A percentile compares a stretch with the other conserved stretches of the same genome.
Evolutionary conservation across 2,113 vertebrate genomes (phyloP).

Genomic region (Campylomormyrus tamandua): DNA sequence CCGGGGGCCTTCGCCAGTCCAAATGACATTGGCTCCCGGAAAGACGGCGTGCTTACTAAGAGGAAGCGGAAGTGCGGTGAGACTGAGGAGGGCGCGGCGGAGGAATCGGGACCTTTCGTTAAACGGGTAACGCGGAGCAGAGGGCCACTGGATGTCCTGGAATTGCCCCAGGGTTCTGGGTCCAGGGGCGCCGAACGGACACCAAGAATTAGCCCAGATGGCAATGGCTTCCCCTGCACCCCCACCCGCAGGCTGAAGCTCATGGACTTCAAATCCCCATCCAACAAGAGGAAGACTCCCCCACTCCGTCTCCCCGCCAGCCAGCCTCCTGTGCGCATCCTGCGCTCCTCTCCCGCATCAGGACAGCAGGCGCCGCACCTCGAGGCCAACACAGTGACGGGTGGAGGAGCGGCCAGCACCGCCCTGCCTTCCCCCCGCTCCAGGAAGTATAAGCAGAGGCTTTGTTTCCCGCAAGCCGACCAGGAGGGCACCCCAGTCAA

Average conservation of each 20-base stretch:
- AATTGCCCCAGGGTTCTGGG: background rate
- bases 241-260: slow-evolving; percentile 65
- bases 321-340: slow-evolving; percentile 46
- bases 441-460: slow-evolving; percentile 27
- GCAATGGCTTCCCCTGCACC: slow-evolving; percentile 48
- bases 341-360: slow-evolving; percentile 57
- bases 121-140: slow-evolving; percentile 17
- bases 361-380: slow-evolving; percentile 51
- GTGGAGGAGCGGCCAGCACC: slow-evolving; percentile 23
- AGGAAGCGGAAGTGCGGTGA: slow-evolving; percentile 15
- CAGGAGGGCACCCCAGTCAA: slow-evolving; percentile 29
- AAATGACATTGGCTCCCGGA: slow-evolving; percentile 1
- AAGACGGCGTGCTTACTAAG: slow-evolving; percentile 4
- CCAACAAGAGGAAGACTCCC: slow-evolving; percentile 49
- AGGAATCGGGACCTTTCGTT: slow-evolving; percentile 10
- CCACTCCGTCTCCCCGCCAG: slow-evolving; percentile 29
- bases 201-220: background rate
- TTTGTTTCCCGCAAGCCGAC: slow-evolving; percentile 10
- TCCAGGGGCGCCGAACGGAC: slow-evolving; percentile 17
- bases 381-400: slow-evolving; percentile 45
- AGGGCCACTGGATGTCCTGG: slow-evolving; percentile 11
- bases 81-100: slow-evolving; percentile 11
- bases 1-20: slow-evolving; percentile 1
- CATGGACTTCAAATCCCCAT: slow-evolving; percentile 70
- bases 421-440: slow-evolving; percentile 31